Conservation (phyloP, 2,888 invertebrate species). For the Troglohyphantes excavatus region DNA sequence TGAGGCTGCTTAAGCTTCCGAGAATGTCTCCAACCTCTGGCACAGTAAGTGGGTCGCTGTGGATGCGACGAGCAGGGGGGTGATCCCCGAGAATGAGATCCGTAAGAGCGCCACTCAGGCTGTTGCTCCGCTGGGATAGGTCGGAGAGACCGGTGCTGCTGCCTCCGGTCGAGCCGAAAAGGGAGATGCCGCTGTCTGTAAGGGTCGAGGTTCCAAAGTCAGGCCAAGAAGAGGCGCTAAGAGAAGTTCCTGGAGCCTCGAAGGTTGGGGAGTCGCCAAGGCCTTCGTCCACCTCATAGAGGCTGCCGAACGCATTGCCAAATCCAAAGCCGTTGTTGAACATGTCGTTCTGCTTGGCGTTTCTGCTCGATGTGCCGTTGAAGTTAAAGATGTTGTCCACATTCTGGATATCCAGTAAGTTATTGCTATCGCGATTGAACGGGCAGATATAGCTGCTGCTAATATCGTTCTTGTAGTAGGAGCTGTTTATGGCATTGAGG, state of each 20-base stretch:
- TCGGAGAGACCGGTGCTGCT: constrained; percentile 52
- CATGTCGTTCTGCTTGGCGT: constrained; percentile 53
- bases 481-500: constrained; percentile 67
- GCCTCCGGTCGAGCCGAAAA: constrained; percentile 49
- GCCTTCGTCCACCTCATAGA: constrained; percentile 83
- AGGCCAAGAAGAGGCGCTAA: constrained; percentile 72
- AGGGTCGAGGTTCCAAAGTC: constrained; percentile 57
- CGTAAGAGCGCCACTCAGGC: constrained; percentile 36
- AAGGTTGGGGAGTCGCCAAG: constrained; percentile 82
- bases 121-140: constrained; percentile 68
- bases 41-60: constrained; percentile 82
- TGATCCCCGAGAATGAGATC: constrained; percentile 80
- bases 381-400: constrained; percentile 50
- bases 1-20: constrained; percentile 12
- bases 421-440: constrained; percentile 75
- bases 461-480: constrained; percentile 50
- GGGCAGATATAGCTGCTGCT: constrained; percentile 49
- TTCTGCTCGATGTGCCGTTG: constrained; percentile 26
- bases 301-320: background rate
- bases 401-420: constrained; percentile 46
- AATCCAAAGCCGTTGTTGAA: constrained; percentile 58
- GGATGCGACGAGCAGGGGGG: constrained; percentile 82
- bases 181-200: constrained; percentile 38
- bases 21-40: constrained; percentile 39
- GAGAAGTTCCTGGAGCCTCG: constrained; percentile 78